Percentiles rank a stretch among this genome's conserved stretches.
phyloP scores from a whole-genome alignment of 1,140 invertebrate genomes.

The Eumeta japonica region DNA sequence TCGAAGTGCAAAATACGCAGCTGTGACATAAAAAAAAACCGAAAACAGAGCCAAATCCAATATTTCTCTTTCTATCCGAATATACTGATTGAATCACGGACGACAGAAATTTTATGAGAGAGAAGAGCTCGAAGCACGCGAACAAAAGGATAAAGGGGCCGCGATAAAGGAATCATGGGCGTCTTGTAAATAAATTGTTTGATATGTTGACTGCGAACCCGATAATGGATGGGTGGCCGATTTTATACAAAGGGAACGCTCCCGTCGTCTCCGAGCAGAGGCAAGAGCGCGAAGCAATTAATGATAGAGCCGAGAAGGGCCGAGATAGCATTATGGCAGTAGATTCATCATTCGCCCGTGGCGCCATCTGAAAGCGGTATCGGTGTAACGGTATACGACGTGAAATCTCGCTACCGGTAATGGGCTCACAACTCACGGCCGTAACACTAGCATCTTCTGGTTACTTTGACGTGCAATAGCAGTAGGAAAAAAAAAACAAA shows the following conservation, averaged over 20 bases:
- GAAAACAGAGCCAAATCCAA: slow-evolving; percentile 43
- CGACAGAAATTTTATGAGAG: slow-evolving; percentile 26
- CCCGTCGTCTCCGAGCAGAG: slow-evolving; percentile 9
- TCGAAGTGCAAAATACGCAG: slow-evolving; percentile 14
- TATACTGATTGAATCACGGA: slow-evolving; percentile 21
- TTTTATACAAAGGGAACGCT: slow-evolving; percentile 25
- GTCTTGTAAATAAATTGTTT: slow-evolving; percentile 39
- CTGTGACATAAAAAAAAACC: slow-evolving; percentile 31
- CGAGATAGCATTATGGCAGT: slow-evolving; percentile 16
- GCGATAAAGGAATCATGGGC: slow-evolving; percentile 46
- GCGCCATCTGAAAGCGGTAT: slow-evolving; percentile 2
- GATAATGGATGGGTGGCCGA: slow-evolving; percentile 25
- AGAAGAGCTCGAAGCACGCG: slow-evolving; percentile 15
- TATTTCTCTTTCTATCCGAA: slow-evolving; percentile 34
- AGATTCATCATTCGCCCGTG: slow-evolving; percentile 18
- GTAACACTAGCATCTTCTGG: no score
- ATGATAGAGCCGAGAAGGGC: slow-evolving; percentile 25
- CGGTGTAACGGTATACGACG: slow-evolving; percentile 6
- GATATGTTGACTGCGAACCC: slow-evolving; percentile 24
- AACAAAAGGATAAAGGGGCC: slow-evolving; percentile 31
- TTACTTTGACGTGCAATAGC: no score
- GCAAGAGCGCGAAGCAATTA: slow-evolving; percentile 29
- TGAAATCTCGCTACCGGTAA: no score
- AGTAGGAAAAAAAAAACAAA: no score
- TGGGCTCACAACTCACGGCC: no score